Evolutionary conservation across 2,113 vertebrate genomes (phyloP).

Genomic region (Leucoraja erinaceus): DNA sequence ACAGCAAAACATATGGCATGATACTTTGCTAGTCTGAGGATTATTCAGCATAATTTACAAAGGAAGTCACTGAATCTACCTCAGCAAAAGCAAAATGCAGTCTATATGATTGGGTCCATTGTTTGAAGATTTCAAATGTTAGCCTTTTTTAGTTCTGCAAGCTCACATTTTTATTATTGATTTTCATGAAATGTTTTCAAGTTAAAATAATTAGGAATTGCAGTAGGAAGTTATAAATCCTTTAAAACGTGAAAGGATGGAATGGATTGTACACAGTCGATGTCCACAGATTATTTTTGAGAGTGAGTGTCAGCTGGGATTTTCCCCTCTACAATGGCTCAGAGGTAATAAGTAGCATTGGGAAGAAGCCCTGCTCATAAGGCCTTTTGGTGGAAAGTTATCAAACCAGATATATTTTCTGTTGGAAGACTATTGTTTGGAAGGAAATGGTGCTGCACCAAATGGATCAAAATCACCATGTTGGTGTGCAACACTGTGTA

Average conservation of each 20-base stretch:
- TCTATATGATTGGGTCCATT: neutral
- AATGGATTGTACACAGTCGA: neutral
- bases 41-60: neutral
- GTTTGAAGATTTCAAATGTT: neutral
- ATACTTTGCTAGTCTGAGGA: neutral
- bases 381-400: slow-evolving; percentile 60
- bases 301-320: slow-evolving; percentile 4
- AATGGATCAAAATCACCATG: slow-evolving; percentile 84
- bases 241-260: slow-evolving; percentile 1
- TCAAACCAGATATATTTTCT: slow-evolving; percentile 2
- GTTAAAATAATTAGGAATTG: slow-evolving; percentile 7
- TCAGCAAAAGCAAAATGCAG: slow-evolving; percentile 14
- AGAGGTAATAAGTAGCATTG: slow-evolving; percentile 57
- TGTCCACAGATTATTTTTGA: neutral
- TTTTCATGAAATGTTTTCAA: neutral
- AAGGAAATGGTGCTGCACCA: slow-evolving; percentile 90
- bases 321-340: slow-evolving; percentile 34
- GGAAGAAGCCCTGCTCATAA: slow-evolving; percentile 54
- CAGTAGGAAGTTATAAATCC: slow-evolving; percentile 6
- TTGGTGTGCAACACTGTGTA: slow-evolving; percentile 56
- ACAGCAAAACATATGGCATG: slow-evolving; percentile 13
- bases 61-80: neutral
- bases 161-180: neutral
- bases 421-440: slow-evolving; percentile 63
- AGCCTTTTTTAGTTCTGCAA: slow-evolving; percentile 11